Conservation (phyloP, 2,888 invertebrate species). For the Metacarcinus magister region DNA sequence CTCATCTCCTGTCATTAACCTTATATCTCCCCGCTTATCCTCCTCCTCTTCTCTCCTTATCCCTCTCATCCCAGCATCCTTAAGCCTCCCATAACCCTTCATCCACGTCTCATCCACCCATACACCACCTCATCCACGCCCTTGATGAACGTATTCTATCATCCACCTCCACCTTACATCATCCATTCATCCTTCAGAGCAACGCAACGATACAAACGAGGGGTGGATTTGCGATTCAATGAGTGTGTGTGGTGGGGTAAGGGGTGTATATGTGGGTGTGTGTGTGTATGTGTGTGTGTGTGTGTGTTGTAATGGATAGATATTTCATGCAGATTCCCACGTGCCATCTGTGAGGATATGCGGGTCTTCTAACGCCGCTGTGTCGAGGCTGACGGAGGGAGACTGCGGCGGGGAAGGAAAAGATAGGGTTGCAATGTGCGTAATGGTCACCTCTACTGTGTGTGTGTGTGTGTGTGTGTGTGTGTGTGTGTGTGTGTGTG, state of each 20-base stretch:
- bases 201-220: too few relatives aligned
- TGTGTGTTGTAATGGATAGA: neutral
- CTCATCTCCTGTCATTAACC: neutral
- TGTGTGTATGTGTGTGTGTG: too few relatives aligned
- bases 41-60: neutral
- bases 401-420: neutral
- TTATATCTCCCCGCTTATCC: neutral
- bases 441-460: neutral
- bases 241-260: too few relatives aligned
- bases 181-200: too few relatives aligned
- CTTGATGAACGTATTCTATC: neutral
- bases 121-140: neutral
- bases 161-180: too few relatives aligned
- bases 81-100: neutral
- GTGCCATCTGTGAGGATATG: neutral
- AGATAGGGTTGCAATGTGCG: neutral
- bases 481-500: too few relatives aligned
- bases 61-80: neutral
- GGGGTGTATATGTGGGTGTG: too few relatives aligned
- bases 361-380: neutral
- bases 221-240: too few relatives aligned
- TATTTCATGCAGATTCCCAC: neutral
- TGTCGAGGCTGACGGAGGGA: too few relatives aligned
- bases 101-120: neutral
- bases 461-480: too few relatives aligned